A percentile compares a stretch with the other conserved stretches of the same genome.
These are phyloP conservation scores for Hemiprocne comata DNA, from an alignment of 2,113 vertebrate genomes.

Conservation along the genomic window DNA sequence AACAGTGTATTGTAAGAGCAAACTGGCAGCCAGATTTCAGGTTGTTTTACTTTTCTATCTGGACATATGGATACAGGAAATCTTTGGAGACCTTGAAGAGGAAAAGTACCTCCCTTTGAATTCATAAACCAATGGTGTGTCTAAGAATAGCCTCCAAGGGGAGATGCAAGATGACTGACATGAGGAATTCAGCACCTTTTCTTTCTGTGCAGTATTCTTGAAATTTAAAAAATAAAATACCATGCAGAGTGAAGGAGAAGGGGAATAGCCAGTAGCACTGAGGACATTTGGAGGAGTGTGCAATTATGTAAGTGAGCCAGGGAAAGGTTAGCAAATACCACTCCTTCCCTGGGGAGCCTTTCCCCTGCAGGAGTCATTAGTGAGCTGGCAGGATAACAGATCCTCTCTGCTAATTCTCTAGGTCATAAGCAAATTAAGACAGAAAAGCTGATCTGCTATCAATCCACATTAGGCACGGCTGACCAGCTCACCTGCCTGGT, in stretches of 20 bases:
- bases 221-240: neutral
- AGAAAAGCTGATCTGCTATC: slow-evolving; percentile 9
- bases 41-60: neutral
- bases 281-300: slow-evolving; percentile 33
- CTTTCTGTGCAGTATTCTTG: neutral
- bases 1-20: neutral
- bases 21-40: neutral
- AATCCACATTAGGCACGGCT: neutral
- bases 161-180: neutral
- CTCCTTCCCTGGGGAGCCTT: slow-evolving; percentile 29
- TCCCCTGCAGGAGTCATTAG: slow-evolving; percentile 12
- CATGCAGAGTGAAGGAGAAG: neutral
- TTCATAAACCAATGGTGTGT: neutral
- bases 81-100: slow-evolving; percentile 54
- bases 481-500: neutral
- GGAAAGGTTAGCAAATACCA: slow-evolving; percentile 48
- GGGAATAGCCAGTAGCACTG: neutral
- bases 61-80: slow-evolving; percentile 20
- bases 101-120: slow-evolving; percentile 33
- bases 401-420: slow-evolving; percentile 3
- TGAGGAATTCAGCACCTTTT: neutral
- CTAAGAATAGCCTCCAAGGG: slow-evolving; percentile 51
- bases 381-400: slow-evolving; percentile 5
- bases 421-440: slow-evolving; percentile 54
- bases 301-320: neutral